A percentile compares a stretch with the other conserved stretches of the same genome.
Evolutionary conservation across 2,888 invertebrate genomes (phyloP).

Genomic region (Eristalinus sepulchralis): DNA sequence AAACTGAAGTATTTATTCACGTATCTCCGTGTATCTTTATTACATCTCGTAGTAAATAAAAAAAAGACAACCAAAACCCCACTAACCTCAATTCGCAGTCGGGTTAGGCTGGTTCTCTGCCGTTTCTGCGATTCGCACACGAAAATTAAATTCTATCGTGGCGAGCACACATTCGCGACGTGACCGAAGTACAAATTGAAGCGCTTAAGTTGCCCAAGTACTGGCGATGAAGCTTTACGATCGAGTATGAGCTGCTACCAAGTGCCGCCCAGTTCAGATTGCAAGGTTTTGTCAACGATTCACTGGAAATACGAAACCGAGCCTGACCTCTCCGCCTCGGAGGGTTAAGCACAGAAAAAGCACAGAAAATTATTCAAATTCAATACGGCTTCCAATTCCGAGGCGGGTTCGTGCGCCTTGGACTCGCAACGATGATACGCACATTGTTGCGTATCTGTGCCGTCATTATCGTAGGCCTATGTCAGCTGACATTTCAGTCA

Average conservation of each 20-base stretch:
- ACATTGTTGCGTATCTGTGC: conserved; percentile 19
- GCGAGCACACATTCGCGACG: not conserved
- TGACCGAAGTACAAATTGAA: conserved; percentile 12
- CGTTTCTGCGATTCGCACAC: not conserved
- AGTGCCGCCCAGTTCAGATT: not conserved
- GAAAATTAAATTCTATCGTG: conserved; percentile 20
- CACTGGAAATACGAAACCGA: conserved; percentile 10
- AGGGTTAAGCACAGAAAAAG: not conserved
- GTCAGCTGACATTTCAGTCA: conserved; percentile 24
- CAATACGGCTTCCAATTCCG: not conserved
- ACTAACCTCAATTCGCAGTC: conserved; percentile 20
- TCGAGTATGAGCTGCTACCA: not conserved
- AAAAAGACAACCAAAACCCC: conserved; percentile 1
- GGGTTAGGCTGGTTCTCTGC: conserved; percentile 5
- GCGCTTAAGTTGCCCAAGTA: not conserved
- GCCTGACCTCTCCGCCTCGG: conserved; percentile 33
- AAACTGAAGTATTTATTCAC: not conserved
- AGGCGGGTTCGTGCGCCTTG: not conserved
- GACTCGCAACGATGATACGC: not conserved
- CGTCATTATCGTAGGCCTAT: not conserved
- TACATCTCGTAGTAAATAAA: not conserved
- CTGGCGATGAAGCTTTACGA: not conserved
- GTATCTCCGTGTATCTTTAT: not conserved
- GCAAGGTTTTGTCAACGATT: not conserved
- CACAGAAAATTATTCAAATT: conserved; percentile 26